phyloP scores from a whole-genome alignment of 2,113 vertebrate species.

The Hemibagrus wyckioides region DNA sequence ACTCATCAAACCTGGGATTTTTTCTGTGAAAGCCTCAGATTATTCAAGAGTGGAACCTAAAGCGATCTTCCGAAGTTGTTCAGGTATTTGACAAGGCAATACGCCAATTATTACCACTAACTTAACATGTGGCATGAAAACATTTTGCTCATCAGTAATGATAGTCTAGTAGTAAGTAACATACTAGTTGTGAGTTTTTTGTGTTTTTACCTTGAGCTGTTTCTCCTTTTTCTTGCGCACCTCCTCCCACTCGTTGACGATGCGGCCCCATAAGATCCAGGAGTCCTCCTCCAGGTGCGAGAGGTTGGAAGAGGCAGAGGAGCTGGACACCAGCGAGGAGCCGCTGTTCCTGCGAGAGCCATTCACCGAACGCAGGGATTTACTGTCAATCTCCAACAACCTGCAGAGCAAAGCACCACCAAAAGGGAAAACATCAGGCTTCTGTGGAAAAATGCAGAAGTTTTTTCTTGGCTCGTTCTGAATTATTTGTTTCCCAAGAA shows the following conservation, averaged over 20 bases:
- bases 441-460: not conserved
- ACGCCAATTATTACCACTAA: not conserved
- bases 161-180: not conserved
- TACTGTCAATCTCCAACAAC: conserved; percentile 94
- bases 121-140: not conserved
- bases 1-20: too few relatives aligned
- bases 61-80: too few relatives aligned
- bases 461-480: not conserved
- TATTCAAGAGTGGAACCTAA: too few relatives aligned
- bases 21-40: too few relatives aligned
- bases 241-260: conserved; percentile 99
- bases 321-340: conserved; percentile 96
- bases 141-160: not conserved
- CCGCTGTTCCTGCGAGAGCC: conserved; percentile 96
- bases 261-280: conserved; percentile 95
- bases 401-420: conserved; percentile 64
- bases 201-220: conserved; percentile 87
- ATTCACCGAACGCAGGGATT: conserved; percentile 93
- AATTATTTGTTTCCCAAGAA: not conserved
- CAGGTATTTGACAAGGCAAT: not conserved
- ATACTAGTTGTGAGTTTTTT: not conserved
- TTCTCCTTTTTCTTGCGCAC: conserved; percentile 97
- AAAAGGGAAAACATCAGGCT: not conserved
- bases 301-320: conserved; percentile 97
- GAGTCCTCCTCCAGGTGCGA: conserved; percentile 97